Base-by-base conservation (phyloP, 2,888 invertebrate species). In the Meloe dianella region DNA sequence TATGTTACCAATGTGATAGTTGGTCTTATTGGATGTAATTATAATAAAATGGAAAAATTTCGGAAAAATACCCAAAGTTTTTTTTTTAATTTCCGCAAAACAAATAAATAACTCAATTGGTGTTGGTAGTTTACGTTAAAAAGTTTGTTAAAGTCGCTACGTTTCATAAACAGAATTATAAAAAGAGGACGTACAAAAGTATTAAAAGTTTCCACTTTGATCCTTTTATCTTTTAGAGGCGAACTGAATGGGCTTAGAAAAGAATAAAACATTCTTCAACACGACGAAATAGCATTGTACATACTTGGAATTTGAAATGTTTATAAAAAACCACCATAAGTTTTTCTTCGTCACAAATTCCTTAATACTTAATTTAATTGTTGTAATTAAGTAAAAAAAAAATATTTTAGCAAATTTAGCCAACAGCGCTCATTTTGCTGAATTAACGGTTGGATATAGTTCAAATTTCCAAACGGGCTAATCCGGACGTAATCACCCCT, bases 161-260 rank as follows among this genome's bases (percentile, higher is more conserved):
- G 17, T 41, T 41, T 41, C 70, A 65, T 68, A 73, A 64, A 69
- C 60, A 60, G 69, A 72, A 64, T 73, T 67, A 69, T 68, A 72
- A 73, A 72, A 71, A 41, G 66, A 70, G 59, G 59, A 54, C 29
- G 22, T 68, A 66, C 64, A 68, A 72, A 72, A 73, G 70, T 74
- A 70, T 67, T 66, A 68, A 68, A 71, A 75, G 74, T 76, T 76
- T 75, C 75, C 72, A 75, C 75, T 76, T 74, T 78, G 75, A 78
- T 77, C 77, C 75, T 73, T 78, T 78, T 78, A 75, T 76, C 75
- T 74, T 73, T 70, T 63, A 71, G 72, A 74, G 72, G 73, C 73
- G 41, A 4, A 69, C 70, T 70, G 72, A 71, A 73, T 71, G 73
- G 73, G 70, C 71, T 69, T 64, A 67, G 68, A 65, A 70, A 74